Conservation (phyloP, 2,797 vertebrate genomes). For the Urosaurus nigricauda region DNA sequence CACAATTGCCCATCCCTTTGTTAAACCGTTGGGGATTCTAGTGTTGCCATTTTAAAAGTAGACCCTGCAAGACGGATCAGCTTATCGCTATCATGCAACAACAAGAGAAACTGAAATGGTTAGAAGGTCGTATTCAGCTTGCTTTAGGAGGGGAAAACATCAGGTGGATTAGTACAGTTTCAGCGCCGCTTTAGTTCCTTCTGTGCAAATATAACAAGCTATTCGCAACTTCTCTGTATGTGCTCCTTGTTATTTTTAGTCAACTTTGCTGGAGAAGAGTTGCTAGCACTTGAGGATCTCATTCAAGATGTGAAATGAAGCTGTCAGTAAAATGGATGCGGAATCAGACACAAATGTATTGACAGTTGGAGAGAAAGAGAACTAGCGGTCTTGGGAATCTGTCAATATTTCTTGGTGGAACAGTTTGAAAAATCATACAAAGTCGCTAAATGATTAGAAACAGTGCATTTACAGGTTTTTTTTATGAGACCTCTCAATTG, state of each 20-base stretch:
- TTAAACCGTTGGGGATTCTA: too few relatives aligned
- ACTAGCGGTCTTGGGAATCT: background rate
- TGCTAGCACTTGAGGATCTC: background rate
- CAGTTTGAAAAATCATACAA: background rate
- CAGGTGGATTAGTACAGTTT: background rate
- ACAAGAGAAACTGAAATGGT: background rate
- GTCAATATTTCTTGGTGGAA: background rate
- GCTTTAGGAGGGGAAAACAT: background rate
- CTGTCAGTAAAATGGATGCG: background rate
- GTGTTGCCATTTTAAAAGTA: background rate
- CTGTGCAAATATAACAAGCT: background rate
- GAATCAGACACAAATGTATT: background rate
- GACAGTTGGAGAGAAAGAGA: constrained; percentile 1
- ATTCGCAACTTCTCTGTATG: background rate
- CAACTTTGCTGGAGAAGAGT: background rate
- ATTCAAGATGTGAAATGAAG: background rate
- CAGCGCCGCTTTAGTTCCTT: background rate
- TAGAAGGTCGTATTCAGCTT: background rate
- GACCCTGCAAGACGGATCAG: too few relatives aligned
- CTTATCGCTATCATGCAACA: background rate
- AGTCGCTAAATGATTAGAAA: background rate
- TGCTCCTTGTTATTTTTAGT: background rate
- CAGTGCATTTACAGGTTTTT: background rate
- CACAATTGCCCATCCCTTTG: too few relatives aligned
- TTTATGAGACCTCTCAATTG: background rate